Percentiles rank a stretch among this genome's conserved stretches.
Evolutionary conservation across 2,888 invertebrate genomes (phyloP).

Genomic region (Lasioglossum leucozonium): DNA sequence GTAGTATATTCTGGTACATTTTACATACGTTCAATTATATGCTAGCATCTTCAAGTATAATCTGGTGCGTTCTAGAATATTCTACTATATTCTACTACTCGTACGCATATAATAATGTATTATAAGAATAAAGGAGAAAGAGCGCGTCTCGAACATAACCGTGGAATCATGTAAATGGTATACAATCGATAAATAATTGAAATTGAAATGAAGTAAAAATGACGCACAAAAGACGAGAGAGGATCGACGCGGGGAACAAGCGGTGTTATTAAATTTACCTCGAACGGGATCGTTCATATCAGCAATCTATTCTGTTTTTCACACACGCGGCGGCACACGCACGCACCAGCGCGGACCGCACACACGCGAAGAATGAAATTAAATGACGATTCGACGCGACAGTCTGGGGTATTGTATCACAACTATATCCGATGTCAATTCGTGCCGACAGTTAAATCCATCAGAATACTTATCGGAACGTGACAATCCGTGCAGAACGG

Average conservation of each 20-base stretch:
- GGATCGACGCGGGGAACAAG: not conserved
- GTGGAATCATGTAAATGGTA: not conserved
- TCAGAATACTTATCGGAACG: slow-evolving; percentile 63
- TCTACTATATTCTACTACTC: no score
- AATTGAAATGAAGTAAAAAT: not conserved
- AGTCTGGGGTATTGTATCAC: slow-evolving; percentile 8
- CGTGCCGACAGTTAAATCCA: slow-evolving; percentile 43
- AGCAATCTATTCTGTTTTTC: slow-evolving; percentile 19
- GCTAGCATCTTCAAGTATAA: no score
- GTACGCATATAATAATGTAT: no score
- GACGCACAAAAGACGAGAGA: not conserved
- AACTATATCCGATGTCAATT: slow-evolving; percentile 46
- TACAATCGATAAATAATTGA: not conserved
- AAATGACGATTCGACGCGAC: slow-evolving; percentile 21
- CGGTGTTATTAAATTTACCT: slow-evolving; percentile 12
- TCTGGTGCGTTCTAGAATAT: no score
- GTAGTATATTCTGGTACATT: no score
- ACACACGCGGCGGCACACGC: not conserved
- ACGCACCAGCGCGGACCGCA: not conserved
- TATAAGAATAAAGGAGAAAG: no score
- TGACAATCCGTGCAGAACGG: slow-evolving; percentile 39
- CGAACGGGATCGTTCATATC: slow-evolving; percentile 16
- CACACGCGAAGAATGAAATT: not conserved
- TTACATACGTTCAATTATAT: no score
- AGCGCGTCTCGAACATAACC: not conserved